These are phyloP conservation scores for Mimumesa dahlbomi DNA, from an alignment of 2,888 invertebrate genomes.

Conservation along the genomic window DNA sequence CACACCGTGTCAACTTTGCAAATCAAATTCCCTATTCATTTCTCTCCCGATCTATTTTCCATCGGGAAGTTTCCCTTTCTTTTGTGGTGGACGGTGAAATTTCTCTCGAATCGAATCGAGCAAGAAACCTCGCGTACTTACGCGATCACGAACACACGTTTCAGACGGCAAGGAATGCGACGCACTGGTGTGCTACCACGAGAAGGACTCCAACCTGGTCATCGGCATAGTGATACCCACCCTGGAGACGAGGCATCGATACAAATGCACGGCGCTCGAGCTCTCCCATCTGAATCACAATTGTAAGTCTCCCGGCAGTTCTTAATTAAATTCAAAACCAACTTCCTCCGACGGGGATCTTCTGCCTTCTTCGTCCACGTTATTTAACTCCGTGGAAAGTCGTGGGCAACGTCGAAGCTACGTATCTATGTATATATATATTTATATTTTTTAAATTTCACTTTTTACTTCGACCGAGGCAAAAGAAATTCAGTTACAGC, in stretches of 20 bases:
- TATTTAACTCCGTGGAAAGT: no score
- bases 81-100: conserved; percentile 1
- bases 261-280: conserved; percentile 83
- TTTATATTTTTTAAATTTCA: no score
- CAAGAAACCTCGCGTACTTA: conserved; percentile 17
- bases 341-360: background rate
- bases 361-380: no score
- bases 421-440: no score
- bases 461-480: no score
- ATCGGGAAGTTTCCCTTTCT: background rate
- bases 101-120: background rate
- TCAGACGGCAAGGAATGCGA: conserved; percentile 84
- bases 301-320: conserved; percentile 82
- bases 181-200: conserved; percentile 85
- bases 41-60: no score
- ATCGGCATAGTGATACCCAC: conserved; percentile 85
- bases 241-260: conserved; percentile 84
- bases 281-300: conserved; percentile 82
- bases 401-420: no score
- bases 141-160: conserved; percentile 50
- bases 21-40: background rate
- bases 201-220: conserved; percentile 84
- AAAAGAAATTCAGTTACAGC: no score
- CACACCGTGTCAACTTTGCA: no score
- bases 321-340: conserved; percentile 38